These are phyloP conservation scores for Apocheima hispidaria DNA, from an alignment of 2,888 invertebrate genomes.

Conservation along the genomic window DNA sequence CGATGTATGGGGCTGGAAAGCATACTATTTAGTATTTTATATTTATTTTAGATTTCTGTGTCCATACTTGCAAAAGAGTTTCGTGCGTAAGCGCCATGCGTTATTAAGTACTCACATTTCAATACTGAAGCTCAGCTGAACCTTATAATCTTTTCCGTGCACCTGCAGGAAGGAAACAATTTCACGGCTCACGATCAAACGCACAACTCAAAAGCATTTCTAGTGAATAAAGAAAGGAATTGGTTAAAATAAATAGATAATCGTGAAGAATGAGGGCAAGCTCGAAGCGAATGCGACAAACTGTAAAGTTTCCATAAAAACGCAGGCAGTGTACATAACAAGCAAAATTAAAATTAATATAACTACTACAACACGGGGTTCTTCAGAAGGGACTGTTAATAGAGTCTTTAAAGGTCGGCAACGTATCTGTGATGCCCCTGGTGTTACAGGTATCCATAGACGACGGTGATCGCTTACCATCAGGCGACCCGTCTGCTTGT, in stretches of 20 bases:
- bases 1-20: too few species aligned
- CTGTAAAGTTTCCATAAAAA: not conserved
- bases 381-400: too few species aligned
- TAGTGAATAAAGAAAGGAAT: constrained; percentile 7
- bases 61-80: not conserved
- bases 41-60: too few species aligned
- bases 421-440: too few species aligned
- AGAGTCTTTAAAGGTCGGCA: too few species aligned
- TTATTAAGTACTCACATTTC: constrained; percentile 62
- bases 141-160: constrained; percentile 78
- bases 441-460: too few species aligned
- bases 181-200: constrained; percentile 52
- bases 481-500: too few species aligned
- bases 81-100: not conserved
- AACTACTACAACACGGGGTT: too few species aligned
- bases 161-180: constrained; percentile 73
- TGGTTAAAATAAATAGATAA: constrained; percentile 7
- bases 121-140: constrained; percentile 64
- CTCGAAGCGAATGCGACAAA: not conserved
- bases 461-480: too few species aligned
- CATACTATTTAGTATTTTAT: too few species aligned
- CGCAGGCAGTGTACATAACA: not conserved
- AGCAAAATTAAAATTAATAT: not conserved
- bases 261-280: not conserved
- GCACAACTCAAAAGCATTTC: constrained; percentile 26